These are phyloP conservation scores for Acomys russatus DNA, from an alignment of 2,797 vertebrate genomes.

Conservation along the genomic window DNA sequence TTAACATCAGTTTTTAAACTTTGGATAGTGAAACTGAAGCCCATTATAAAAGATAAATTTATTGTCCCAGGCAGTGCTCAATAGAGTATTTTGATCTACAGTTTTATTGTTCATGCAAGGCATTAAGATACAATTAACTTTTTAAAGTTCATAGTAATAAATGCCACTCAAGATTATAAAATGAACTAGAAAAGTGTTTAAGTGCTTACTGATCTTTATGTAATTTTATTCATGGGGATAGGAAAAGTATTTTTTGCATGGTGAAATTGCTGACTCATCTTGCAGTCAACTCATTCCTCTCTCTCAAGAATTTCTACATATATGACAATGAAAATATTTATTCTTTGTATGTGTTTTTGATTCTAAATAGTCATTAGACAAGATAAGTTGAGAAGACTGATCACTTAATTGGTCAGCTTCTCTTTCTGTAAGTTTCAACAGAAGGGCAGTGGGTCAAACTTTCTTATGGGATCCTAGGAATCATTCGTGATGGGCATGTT, in stretches of 20 bases:
- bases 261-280: conserved; percentile 73
- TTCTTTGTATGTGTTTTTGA: conserved; percentile 24
- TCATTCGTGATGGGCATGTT: not conserved
- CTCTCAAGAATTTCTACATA: conserved; percentile 61
- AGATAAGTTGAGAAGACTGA: conserved; percentile 68
- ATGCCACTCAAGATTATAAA: conserved; percentile 84
- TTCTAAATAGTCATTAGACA: conserved; percentile 67
- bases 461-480: not conserved
- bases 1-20: conserved; percentile 70
- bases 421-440: not conserved
- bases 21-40: conserved; percentile 84
- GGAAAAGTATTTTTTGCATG: conserved; percentile 79
- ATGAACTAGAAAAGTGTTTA: conserved; percentile 79
- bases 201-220: conserved; percentile 81
- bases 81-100: conserved; percentile 82
- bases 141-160: conserved; percentile 80
- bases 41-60: conserved; percentile 85
- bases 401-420: not conserved
- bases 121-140: conserved; percentile 87
- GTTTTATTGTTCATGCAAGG: conserved; percentile 85
- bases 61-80: conserved; percentile 82
- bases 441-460: not conserved
- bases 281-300: not conserved
- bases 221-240: conserved; percentile 76
- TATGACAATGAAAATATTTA: conserved; percentile 72